Evolutionary conservation across 2,888 invertebrate species (phyloP), one percentile per base, ranked within the genome.

Genomic region (Charanyca ferruginea): DNA sequence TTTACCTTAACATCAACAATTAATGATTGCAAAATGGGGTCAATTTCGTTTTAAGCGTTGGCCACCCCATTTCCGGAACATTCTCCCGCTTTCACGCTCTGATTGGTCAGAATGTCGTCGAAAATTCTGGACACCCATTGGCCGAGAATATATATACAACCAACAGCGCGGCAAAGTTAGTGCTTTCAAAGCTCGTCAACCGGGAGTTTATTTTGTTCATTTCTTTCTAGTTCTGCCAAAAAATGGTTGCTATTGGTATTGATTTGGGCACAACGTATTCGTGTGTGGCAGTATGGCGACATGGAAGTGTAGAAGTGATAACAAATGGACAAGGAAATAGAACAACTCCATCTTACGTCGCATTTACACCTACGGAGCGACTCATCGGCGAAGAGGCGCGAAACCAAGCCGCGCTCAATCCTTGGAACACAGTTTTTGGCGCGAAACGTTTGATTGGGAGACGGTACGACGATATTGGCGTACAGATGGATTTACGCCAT

Each of bases 241-340:
- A 74, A 73, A 94, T 94, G 94, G 91, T 87, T 55, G 91, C 89
- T 8, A 84, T 94, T 1, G 94, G 93, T 0, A 93, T 94, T 9
- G 93, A 94, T 83, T 89, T 94, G 59, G 94, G 94, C 6, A 93
- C 92, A 1, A 87, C 91, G 25, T 88, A 85, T 74, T 89, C 89
- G 23, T 92, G 93, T 81, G 92, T 90, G 45, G 93, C 93, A 2
- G 88, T 93, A n/a, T 93, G 91, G 90, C 84, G 83, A 11, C 69
- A 91, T 32, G 90, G 90, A 0, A 69, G 60, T 61, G 89, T 90
- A 0, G 90, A 93, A 86, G 90, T 93, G 73, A 93, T 94, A 28
- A 77, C 87, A 22, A 93, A 94, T 38, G 91, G 90, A 11, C 87
- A 90, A 48, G 94, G 93, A 4, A 91, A 90, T 20, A 73, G 85